Base-by-base conservation (phyloP, 2,888 invertebrate species). In the Leptogaster cylindrica region DNA sequence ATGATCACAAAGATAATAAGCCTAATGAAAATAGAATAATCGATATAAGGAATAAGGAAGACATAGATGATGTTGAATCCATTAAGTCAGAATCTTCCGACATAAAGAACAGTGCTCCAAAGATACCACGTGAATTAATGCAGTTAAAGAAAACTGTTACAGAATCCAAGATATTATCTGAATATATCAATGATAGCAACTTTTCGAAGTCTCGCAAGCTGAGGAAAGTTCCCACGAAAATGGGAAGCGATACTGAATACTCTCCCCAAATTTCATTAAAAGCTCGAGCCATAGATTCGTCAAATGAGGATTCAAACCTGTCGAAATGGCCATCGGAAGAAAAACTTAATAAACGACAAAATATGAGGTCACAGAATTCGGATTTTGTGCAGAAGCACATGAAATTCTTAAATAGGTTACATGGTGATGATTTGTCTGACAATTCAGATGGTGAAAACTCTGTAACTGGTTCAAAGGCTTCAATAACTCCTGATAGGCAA, bases 91-190 rank as follows among this genome's bases (percentile, higher is more conserved):
- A 39, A 1, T 16, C 61, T 16, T 61, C 61, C 3, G 61, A 61
- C 23, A 14, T 61, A 44, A 61, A 61, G 8, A 27, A 25, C 2
- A 61, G 41, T 28, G 44, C 73, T 3, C 75, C 75, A 2, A 73
- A 72, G 68, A 82, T 84, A 63, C 82, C 83, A 67, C 82, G 87
- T 70, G 89, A 89, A 76, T 79, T 89, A 66, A 83, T 85, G 72
- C 86, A 85, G 1, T 78, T 89, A 20, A 84, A 89, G 70, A 87
- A 86, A 27, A 85, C 88, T 10, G 86, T 88, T 20, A 88, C 86
- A 75, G 88, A 88, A 74, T 88, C 89, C 0, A 87, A 89, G 75
- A 85, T 89, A 51, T 83, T 87, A 44, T 84, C 82, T 72, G 85
- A 85, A 76, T 87, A 83, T 75, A 86, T 82, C 12, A 84, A 82